Conservation (phyloP, 1,140 invertebrate genomes). For the Diachasma alloeum region DNA sequence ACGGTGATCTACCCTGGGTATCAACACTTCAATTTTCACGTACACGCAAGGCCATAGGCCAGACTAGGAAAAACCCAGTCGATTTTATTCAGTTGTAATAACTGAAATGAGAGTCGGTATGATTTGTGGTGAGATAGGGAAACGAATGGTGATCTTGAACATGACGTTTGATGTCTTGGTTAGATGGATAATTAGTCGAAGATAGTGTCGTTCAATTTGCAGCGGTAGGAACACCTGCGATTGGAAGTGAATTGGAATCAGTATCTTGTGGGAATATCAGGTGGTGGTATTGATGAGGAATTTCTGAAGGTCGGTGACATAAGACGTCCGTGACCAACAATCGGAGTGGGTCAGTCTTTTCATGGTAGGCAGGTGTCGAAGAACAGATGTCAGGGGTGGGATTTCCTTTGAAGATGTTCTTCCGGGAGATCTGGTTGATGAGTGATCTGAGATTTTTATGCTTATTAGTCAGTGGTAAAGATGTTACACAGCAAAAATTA, state of each 20-base stretch:
- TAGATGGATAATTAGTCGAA: not conserved
- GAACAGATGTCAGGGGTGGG: not conserved
- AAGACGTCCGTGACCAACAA: not conserved
- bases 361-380: not conserved
- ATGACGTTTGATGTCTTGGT: not conserved
- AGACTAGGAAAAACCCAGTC: not conserved
- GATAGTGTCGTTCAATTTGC: not conserved
- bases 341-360: not conserved
- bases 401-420: too few species aligned
- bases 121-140: too few species aligned
- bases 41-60: conserved; percentile 6
- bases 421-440: too few species aligned
- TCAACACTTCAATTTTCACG: not conserved
- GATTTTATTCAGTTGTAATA: not conserved
- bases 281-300: not conserved
- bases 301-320: not conserved
- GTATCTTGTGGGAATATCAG: not conserved
- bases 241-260: not conserved
- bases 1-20: not conserved
- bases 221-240: not conserved
- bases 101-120: too few species aligned
- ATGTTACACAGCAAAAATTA: too few species aligned
- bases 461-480: too few species aligned
- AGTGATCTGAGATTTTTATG: too few species aligned
- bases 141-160: not conserved